These are phyloP conservation scores for Peromyscus aztecus DNA, from an alignment of 2,797 vertebrate genomes.

Conservation along the genomic window DNA sequence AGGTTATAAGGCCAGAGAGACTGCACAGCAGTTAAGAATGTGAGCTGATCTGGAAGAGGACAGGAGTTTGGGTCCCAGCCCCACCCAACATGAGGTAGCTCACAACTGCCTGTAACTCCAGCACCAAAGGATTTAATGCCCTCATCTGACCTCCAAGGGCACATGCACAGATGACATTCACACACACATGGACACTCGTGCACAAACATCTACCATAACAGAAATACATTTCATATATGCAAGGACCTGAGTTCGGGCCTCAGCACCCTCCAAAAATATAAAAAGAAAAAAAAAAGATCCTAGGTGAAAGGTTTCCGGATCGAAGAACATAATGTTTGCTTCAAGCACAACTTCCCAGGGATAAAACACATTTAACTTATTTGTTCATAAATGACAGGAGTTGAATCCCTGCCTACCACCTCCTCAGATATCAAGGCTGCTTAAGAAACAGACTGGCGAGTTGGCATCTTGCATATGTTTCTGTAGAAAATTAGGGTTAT, in stretches of 20 bases:
- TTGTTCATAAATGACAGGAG: not conserved
- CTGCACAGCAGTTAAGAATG: not conserved
- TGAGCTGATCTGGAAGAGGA: not conserved
- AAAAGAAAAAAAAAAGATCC: not conserved
- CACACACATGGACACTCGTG: not conserved
- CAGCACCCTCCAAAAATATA: not conserved
- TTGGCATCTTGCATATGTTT: not conserved
- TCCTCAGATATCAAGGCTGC: not conserved
- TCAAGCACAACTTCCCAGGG: not conserved
- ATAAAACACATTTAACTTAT: not conserved
- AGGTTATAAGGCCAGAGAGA: not conserved
- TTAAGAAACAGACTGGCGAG: not conserved
- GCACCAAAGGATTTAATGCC: not conserved
- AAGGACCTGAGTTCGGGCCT: not conserved
- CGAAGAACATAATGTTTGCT: not conserved
- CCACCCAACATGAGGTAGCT: not conserved
- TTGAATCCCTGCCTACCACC: not conserved
- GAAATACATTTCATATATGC: not conserved
- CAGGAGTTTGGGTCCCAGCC: not conserved
- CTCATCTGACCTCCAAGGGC: not conserved
- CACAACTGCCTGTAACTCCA: not conserved
- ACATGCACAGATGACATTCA: not conserved
- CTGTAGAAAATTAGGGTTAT: not conserved
- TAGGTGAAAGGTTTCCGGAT: not conserved
- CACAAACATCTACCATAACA: not conserved